Evolutionary conservation across 2,888 invertebrate species (phyloP), one percentile per base, ranked within the genome.

Genomic region (Xestia rhomboidea): DNA sequence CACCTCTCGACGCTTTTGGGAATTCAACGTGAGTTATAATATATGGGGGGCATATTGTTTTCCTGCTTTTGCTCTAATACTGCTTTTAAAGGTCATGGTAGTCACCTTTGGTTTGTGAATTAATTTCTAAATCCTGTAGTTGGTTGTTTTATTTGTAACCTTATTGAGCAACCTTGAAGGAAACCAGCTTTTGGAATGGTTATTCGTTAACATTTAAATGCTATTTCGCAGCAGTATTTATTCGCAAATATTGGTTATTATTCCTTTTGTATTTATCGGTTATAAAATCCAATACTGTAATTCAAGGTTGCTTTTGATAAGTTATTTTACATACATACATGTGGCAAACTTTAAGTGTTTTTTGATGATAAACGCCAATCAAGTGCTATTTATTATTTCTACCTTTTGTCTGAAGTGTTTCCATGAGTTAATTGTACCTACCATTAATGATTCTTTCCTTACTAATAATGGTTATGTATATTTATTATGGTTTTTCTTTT

Each of bases 1-100:
- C 96, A 13, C 96, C 96, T 44, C 86, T 96, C 49, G 94, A 94
- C 80, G 93, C 96, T 38, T 92, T 96, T 87, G 92, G 91, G 76
- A 86, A 85, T 72, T 92, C 90, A 72, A 92, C 90, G 95, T 95
- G 94, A 95, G 95, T 94, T 85, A 46, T 49, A 51, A 30, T 30
- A 66, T 72, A 57, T 77, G 34, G 63, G 57, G 66, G 41, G 75
- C 72, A 54, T 77, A 49, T 41, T 72, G 7, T 34, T 73, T 38
- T 70, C 6, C 21, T 64, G 27, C 21, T 66, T 67, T 64, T 62
- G 21, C n/a, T 64, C 11, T 67, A 41, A n/a, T 10, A n/a, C 15
- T 64, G 60, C 51, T 46, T 41, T 54, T 62, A 38, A 44, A 81
- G 2, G 54, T 63, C 62, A 44, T 54, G 34, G 34, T 77, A 62